Conservation (phyloP, 2,888 invertebrate species). For the Osmoderma eremita region DNA sequence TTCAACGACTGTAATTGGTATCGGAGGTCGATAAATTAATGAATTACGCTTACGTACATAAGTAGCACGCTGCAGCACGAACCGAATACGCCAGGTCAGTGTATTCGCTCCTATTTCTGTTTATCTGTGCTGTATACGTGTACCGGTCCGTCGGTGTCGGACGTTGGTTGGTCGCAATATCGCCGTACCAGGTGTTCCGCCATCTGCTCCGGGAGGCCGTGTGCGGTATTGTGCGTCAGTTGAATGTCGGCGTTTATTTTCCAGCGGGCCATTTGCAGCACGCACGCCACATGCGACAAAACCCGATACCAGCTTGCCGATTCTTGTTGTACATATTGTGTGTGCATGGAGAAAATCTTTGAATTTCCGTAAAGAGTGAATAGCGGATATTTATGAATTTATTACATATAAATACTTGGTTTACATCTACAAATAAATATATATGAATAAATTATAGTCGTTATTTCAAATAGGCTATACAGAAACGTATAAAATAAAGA, state of each 20-base stretch:
- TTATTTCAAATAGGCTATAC: too few species aligned
- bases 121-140: not conserved
- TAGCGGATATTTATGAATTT: too few species aligned
- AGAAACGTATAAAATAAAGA: too few species aligned
- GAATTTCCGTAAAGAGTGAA: too few species aligned
- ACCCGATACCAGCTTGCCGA: too few species aligned
- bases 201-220: constrained; percentile 5
- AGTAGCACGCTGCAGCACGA: not conserved
- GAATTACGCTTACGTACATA: not conserved
- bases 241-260: constrained; percentile 20
- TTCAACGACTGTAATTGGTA: too few species aligned
- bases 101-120: not conserved
- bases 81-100: not conserved
- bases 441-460: too few species aligned
- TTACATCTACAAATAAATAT: too few species aligned
- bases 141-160: not conserved
- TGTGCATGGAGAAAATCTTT: too few species aligned
- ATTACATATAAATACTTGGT: too few species aligned
- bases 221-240: constrained; percentile 22
- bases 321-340: too few species aligned
- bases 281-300: constrained; percentile 32
- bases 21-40: too few species aligned
- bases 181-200: constrained; percentile 10
- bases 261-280: constrained; percentile 32
- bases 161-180: not conserved